A percentile compares a stretch with the other conserved stretches of the same genome.
phyloP scores from a whole-genome alignment of 2,888 invertebrate genomes.

The Ischnura elegans region DNA sequence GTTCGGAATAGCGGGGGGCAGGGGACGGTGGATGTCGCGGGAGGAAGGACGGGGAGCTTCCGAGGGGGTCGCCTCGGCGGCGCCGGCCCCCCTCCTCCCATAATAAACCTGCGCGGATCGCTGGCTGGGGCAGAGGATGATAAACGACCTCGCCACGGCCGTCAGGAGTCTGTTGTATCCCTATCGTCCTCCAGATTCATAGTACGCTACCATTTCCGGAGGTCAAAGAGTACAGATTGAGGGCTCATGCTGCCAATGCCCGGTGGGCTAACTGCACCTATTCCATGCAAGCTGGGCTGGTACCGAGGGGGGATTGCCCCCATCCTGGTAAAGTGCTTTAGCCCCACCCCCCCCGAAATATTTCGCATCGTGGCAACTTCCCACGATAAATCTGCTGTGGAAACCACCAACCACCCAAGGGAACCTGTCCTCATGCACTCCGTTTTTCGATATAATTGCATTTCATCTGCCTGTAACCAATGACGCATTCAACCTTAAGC shows the following conservation, averaged over 20 bases:
- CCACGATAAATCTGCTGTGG: too few species aligned
- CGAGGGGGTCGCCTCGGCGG: constrained; percentile 20
- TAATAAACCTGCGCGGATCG: neutral
- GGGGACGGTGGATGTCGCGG: neutral
- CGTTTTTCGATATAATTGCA: too few species aligned
- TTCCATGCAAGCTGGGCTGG: too few species aligned
- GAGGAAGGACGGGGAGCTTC: constrained; percentile 8
- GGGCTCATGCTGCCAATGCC: neutral
- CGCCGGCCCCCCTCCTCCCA: neutral
- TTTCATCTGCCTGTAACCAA: too few species aligned
- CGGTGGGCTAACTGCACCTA: neutral
- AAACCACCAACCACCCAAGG: too few species aligned
- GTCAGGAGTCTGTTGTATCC: neutral
- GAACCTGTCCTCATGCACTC: too few species aligned
- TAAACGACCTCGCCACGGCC: neutral
- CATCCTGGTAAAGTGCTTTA: too few species aligned
- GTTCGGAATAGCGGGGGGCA: neutral
- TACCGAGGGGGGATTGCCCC: too few species aligned
- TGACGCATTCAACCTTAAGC: too few species aligned
- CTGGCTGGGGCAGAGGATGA: neutral
- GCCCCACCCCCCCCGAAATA: too few species aligned
- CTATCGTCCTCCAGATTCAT: neutral
- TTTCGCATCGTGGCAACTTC: too few species aligned
- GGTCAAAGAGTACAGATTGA: neutral
- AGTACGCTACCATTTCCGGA: neutral